Conservation (phyloP, 2,113 vertebrate species). For the Lophotis ruficrista region DNA sequence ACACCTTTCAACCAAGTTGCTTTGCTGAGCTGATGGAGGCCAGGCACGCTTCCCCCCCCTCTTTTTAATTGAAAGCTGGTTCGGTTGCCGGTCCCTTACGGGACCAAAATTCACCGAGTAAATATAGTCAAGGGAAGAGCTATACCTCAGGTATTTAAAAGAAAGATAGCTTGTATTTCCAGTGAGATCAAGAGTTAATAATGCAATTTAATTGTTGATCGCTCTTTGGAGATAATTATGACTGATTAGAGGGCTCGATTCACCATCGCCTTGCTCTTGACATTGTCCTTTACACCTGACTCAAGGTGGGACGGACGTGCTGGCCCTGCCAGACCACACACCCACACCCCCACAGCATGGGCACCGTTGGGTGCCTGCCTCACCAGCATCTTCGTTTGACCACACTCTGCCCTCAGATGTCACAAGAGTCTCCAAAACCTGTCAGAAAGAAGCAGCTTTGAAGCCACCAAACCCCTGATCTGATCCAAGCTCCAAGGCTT, state of each 20-base stretch:
- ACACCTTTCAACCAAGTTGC: constrained; percentile 57
- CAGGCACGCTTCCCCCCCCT: not conserved
- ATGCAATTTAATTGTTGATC: constrained; percentile 56
- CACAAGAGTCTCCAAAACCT: not conserved
- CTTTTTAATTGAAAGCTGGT: constrained; percentile 50
- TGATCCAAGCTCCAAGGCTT: not conserved
- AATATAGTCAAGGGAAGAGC: constrained; percentile 52
- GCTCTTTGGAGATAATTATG: constrained; percentile 38
- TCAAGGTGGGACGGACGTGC: not conserved
- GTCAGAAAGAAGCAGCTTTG: not conserved
- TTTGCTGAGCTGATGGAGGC: not conserved
- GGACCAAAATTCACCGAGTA: not conserved
- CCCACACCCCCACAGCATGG: not conserved
- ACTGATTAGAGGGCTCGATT: not conserved
- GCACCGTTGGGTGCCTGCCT: fast-evolving
- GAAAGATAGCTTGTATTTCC: constrained; percentile 21
- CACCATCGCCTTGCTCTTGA: not conserved
- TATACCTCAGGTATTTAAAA: constrained; percentile 23
- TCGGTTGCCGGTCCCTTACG: not conserved
- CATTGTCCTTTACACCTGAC: not conserved
- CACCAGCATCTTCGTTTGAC: not conserved
- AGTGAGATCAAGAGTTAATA: constrained; percentile 54
- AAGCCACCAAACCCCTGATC: not conserved
- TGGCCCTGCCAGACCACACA: fast-evolving
- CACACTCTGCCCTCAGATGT: not conserved